Percentiles rank a stretch among this genome's conserved stretches.
Evolutionary conservation across 2,888 invertebrate genomes (phyloP).

Genomic region (Orthosia incerta): DNA sequence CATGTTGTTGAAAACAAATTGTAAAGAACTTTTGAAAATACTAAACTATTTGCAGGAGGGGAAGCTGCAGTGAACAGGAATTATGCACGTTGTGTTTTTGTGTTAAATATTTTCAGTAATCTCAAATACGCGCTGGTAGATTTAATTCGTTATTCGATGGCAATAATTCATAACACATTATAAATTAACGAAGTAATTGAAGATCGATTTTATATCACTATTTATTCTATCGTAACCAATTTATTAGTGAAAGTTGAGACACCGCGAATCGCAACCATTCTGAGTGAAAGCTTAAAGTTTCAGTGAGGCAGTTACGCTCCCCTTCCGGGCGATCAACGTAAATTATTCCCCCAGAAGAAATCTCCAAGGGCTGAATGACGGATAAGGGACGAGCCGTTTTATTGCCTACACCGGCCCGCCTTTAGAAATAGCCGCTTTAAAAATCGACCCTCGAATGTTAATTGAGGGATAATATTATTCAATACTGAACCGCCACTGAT

Average conservation of each 20-base stretch:
- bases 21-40: slow-evolving; percentile 47
- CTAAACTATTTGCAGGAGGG: neutral
- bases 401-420: slow-evolving; percentile 87
- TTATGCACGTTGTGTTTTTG: slow-evolving; percentile 1
- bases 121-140: neutral
- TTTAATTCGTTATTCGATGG: neutral
- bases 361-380: slow-evolving; percentile 90
- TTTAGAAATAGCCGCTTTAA: slow-evolving; percentile 85
- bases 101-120: slow-evolving; percentile 9
- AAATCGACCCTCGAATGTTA: slow-evolving; percentile 88
- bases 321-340: slow-evolving; percentile 90
- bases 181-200: slow-evolving; percentile 70
- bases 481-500: slow-evolving; percentile 82
- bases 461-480: slow-evolving; percentile 89
- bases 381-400: slow-evolving; percentile 90
- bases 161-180: slow-evolving; percentile 17
- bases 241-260: slow-evolving; percentile 88
- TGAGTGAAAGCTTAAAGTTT: slow-evolving; percentile 90
- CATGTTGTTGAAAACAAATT: slow-evolving; percentile 66
- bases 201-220: slow-evolving; percentile 75
- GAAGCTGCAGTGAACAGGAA: neutral
- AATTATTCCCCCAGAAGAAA: slow-evolving; percentile 90
- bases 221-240: slow-evolving; percentile 85
- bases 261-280: slow-evolving; percentile 87
- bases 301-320: slow-evolving; percentile 90